These are phyloP conservation scores for Nothura maculosa DNA, from an alignment of 2,797 vertebrate genomes.

Conservation along the genomic window DNA sequence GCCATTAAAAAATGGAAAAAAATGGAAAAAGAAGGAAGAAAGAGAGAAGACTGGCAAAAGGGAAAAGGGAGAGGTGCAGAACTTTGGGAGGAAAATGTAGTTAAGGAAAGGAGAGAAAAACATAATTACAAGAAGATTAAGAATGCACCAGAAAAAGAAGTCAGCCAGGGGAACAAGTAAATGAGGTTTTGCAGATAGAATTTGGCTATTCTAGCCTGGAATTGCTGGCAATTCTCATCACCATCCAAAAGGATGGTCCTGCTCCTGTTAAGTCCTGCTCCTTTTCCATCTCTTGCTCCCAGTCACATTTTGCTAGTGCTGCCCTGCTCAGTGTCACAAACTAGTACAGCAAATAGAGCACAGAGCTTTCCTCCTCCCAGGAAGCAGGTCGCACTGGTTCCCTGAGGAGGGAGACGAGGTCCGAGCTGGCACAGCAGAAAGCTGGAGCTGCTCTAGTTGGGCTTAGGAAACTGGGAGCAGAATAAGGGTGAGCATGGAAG, in stretches of 20 bases:
- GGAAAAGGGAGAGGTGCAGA: not conserved
- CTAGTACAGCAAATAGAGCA: not conserved
- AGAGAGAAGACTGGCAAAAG: not conserved
- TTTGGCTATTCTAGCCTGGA: not conserved
- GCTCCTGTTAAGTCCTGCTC: not conserved
- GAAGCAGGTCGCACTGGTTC: not conserved
- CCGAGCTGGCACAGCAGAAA: not conserved
- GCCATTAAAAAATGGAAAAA: not conserved
- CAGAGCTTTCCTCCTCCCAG: not conserved
- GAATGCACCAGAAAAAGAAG: slow-evolving; percentile 6
- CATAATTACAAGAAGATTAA: not conserved
- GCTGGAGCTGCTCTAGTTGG: not conserved
- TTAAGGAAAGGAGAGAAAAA: not conserved
- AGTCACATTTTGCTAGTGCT: rapidly evolving
- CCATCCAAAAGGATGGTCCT: not conserved
- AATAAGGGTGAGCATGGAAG: not conserved
- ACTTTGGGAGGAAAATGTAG: not conserved
- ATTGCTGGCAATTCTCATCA: not conserved
- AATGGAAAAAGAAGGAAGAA: not conserved
- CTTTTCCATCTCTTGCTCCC: not conserved
- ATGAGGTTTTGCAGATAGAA: slow-evolving; percentile 17
- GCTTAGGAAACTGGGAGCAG: not conserved
- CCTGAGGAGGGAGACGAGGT: not conserved
- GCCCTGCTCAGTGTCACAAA: not conserved
- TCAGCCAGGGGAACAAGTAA: not conserved